These are phyloP conservation scores for Ctenopoma kingsleyae DNA, from an alignment of 2,797 vertebrate species.

Conservation along the genomic window DNA sequence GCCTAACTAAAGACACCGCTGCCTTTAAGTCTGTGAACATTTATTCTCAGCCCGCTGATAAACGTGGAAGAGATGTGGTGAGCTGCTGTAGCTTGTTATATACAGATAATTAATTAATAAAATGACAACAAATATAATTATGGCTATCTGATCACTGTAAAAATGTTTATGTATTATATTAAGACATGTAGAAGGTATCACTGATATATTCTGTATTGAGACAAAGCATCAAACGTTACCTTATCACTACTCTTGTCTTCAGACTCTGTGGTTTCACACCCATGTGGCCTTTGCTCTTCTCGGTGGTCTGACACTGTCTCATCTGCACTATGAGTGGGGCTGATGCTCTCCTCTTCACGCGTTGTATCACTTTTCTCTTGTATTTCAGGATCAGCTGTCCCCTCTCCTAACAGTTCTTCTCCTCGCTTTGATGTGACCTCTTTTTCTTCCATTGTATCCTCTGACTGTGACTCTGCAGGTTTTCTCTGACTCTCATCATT, in stretches of 20 bases:
- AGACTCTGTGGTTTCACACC: conserved; percentile 26
- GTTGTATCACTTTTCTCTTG: conserved; percentile 23
- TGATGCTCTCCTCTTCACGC: conserved; percentile 40
- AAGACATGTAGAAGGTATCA: neutral
- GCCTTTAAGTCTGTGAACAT: conserved; percentile 35
- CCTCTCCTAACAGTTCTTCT: conserved; percentile 33
- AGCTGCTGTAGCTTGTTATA: neutral
- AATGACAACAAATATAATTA: neutral
- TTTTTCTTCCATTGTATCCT: conserved; percentile 32
- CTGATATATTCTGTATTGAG: neutral
- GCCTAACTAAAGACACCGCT: conserved; percentile 40
- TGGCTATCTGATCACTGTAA: neutral
- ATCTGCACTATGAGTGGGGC: conserved; percentile 30
- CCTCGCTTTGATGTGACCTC: conserved; percentile 33
- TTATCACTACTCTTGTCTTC: conserved; percentile 54
- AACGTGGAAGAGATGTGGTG: conserved; percentile 4
- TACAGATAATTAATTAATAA: neutral
- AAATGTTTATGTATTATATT: neutral
- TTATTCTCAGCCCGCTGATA: conserved; percentile 20
- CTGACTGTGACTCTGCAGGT: conserved; percentile 31
- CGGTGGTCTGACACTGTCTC: conserved; percentile 33
- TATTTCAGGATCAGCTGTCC: conserved; percentile 26
- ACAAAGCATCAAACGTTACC: conserved; percentile 64
- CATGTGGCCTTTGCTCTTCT: conserved; percentile 44
- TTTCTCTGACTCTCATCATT: conserved; percentile 29